These are phyloP conservation scores for Pithys albifrons DNA, from an alignment of 2,113 vertebrate genomes.

Conservation along the genomic window DNA sequence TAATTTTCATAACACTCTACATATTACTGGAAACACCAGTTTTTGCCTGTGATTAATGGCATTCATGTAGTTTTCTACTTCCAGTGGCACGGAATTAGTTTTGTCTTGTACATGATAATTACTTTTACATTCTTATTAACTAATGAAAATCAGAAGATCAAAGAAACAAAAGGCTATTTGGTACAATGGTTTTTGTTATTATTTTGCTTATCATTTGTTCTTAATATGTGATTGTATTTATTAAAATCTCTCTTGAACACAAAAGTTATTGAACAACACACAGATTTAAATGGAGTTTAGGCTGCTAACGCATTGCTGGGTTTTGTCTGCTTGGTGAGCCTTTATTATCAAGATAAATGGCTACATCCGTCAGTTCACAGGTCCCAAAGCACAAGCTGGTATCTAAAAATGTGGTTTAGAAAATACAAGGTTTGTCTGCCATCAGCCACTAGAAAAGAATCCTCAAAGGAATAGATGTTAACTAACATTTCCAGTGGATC, in stretches of 20 bases:
- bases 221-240: background rate
- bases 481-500: background rate
- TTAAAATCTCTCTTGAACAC: background rate
- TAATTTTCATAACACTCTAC: background rate
- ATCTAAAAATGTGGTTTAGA: background rate
- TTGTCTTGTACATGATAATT: background rate
- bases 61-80: background rate
- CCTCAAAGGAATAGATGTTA: background rate
- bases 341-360: background rate
- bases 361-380: background rate
- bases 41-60: background rate
- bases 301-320: background rate
- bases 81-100: background rate
- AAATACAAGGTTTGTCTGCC: background rate
- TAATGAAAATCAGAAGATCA: background rate
- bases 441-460: background rate
- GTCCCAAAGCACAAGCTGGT: background rate
- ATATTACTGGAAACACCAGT: accelerated
- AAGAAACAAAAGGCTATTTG: background rate
- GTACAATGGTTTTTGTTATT: background rate
- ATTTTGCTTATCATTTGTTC: background rate
- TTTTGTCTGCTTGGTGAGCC: background rate
- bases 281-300: background rate
- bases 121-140: background rate
- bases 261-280: background rate